These are phyloP conservation scores for Disparrhopalites patrizii DNA, from an alignment of 2,888 invertebrate genomes.

Conservation along the genomic window DNA sequence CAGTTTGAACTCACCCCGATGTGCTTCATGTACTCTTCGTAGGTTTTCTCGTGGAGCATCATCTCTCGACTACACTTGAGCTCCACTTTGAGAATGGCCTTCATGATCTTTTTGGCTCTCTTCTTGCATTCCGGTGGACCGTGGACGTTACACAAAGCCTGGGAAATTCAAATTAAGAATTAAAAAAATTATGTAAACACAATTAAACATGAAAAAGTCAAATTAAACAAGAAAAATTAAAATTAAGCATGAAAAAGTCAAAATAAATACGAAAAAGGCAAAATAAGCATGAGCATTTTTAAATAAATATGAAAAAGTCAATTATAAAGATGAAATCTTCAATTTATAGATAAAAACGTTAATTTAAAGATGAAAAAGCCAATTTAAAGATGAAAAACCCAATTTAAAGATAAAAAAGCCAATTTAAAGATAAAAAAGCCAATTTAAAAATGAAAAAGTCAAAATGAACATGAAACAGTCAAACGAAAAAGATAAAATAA, in stretches of 20 bases:
- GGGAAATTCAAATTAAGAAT: not conserved
- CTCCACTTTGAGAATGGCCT: slow-evolving; percentile 17
- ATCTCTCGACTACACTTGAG: slow-evolving; percentile 22
- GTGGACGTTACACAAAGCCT: slow-evolving; percentile 4
- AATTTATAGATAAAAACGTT: too few species aligned
- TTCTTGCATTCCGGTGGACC: slow-evolving; percentile 26
- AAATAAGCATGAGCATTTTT: too few species aligned
- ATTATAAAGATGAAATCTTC: too few species aligned
- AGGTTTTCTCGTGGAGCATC: slow-evolving; percentile 16
- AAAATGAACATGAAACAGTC: too few species aligned
- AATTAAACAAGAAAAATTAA: not conserved
- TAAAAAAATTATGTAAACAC: not conserved
- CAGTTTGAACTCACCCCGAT: slow-evolving; percentile 17
- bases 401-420: too few species aligned
- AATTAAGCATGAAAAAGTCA: not conserved
- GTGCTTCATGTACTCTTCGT: slow-evolving; percentile 21
- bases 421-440: too few species aligned
- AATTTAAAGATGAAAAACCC: too few species aligned
- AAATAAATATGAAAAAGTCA: too few species aligned
- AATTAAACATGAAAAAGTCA: not conserved
- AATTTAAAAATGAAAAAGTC: too few species aligned
- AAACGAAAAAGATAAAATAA: too few species aligned
- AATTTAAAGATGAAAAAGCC: too few species aligned
- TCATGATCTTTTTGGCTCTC: slow-evolving; percentile 19
- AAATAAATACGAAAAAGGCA: too few species aligned